phyloP scores from a whole-genome alignment of 2,888 invertebrate species.

The Podabrus alpinus region DNA sequence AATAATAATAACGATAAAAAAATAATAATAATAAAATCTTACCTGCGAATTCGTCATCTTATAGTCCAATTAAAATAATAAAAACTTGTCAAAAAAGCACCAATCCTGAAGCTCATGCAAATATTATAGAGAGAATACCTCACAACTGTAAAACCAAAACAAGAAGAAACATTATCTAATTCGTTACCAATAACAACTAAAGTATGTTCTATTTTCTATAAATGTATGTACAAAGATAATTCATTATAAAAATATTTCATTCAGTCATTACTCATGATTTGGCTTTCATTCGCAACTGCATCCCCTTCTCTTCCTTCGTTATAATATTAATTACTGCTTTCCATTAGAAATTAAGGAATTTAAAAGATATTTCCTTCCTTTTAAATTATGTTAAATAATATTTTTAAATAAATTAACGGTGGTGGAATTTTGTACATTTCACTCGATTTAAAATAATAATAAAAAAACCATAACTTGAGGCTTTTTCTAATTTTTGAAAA shows the following conservation, averaged over 20 bases:
- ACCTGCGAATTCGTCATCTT: slow-evolving; percentile 68
- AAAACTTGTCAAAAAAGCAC: slow-evolving; percentile 27
- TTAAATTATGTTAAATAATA: background rate
- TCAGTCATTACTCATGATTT: background rate
- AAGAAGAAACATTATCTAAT: slow-evolving; percentile 23
- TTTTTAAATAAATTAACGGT: background rate
- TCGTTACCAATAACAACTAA: slow-evolving; percentile 20
- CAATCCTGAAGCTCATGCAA: slow-evolving; percentile 39
- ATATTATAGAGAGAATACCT: slow-evolving; percentile 32
- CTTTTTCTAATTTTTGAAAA: background rate
- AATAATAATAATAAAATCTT: slow-evolving; percentile 51
- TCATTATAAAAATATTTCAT: background rate
- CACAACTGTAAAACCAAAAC: slow-evolving; percentile 42
- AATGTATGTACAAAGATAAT: too few relatives aligned
- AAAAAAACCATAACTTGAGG: background rate
- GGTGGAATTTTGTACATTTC: background rate
- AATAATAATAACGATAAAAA: slow-evolving; percentile 41
- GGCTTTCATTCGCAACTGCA: slow-evolving; percentile 23
- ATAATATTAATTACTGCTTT: slow-evolving; percentile 33
- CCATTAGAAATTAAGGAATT: slow-evolving; percentile 31
- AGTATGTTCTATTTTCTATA: slow-evolving; percentile 1
- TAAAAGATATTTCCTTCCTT: background rate
- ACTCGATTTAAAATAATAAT: background rate
- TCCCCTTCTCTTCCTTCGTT: slow-evolving; percentile 30
- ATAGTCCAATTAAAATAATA: slow-evolving; percentile 4